Percentiles rank a stretch among this genome's conserved stretches.
Evolutionary conservation across 1,140 invertebrate species (phyloP).

Genomic region (Acromyrmex echinatior): DNA sequence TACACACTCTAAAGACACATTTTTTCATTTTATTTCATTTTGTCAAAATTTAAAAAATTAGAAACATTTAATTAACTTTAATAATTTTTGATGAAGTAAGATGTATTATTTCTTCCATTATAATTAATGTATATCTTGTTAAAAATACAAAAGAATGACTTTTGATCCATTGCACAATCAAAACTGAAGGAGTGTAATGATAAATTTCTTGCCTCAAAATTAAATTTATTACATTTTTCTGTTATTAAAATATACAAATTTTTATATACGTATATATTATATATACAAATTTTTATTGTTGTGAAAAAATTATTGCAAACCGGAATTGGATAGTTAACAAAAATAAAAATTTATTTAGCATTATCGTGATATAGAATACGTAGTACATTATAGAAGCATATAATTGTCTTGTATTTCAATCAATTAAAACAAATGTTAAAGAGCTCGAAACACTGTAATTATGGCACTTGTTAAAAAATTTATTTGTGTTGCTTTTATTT

Average conservation of each 20-base stretch:
- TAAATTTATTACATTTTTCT: conserved; percentile 34
- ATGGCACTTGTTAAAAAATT: conserved; percentile 50
- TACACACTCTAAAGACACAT: background rate
- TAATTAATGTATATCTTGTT: background rate
- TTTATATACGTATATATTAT: conserved; percentile 41
- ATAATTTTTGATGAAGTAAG: conserved; percentile 1
- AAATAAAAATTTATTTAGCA: conserved; percentile 46
- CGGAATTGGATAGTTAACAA: conserved; percentile 38
- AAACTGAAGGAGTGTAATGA: background rate
- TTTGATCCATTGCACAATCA: background rate
- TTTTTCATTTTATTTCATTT: conserved; percentile 15
- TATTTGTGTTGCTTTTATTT: conserved; percentile 47
- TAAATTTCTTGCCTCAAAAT: conserved; percentile 35
- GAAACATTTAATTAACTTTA: conserved; percentile 6
- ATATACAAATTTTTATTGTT: conserved; percentile 40
- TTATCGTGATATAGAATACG: conserved; percentile 29
- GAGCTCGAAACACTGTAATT: conserved; percentile 36
- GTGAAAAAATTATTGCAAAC: conserved; percentile 30
- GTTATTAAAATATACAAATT: conserved; percentile 38
- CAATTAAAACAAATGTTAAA: conserved; percentile 22
- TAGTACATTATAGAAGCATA: conserved; percentile 28
- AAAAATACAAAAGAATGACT: background rate
- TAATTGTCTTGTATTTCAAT: conserved; percentile 13
- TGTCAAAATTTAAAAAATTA: background rate
- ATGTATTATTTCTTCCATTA: background rate